These are phyloP conservation scores for Tridacna gigas DNA, from an alignment of 2,888 invertebrate species.

Conservation along the genomic window DNA sequence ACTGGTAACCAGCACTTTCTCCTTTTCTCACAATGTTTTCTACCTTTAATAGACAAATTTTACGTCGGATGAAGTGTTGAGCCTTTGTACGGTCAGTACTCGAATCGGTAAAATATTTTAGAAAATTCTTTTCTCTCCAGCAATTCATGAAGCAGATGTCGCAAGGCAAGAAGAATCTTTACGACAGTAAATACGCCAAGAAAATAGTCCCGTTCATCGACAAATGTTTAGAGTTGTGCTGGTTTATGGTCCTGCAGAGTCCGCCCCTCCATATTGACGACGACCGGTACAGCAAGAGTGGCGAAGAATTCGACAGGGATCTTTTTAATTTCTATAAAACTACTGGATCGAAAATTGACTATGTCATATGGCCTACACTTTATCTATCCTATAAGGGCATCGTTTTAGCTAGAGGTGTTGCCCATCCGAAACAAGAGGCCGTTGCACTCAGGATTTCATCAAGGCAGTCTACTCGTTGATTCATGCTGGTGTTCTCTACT, in stretches of 20 bases:
- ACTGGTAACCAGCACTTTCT: no score
- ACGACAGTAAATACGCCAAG: constrained; percentile 35
- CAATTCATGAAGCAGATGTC: constrained; percentile 61
- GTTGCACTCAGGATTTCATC: constrained; percentile 53
- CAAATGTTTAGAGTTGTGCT: constrained; percentile 56
- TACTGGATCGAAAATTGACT: constrained; percentile 52
- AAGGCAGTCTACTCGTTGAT: neutral
- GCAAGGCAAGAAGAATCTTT: constrained; percentile 28
- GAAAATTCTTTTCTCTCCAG: constrained; percentile 27
- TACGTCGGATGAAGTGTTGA: no score
- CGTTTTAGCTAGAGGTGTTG: constrained; percentile 46
- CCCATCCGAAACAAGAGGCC: constrained; percentile 58
- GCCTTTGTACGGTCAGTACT: no score
- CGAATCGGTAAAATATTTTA: no score
- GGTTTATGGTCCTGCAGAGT: constrained; percentile 57
- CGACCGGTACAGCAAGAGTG: constrained; percentile 18
- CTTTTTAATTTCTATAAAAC: constrained; percentile 44
- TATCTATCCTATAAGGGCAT: constrained; percentile 35
- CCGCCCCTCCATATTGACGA: constrained; percentile 47
- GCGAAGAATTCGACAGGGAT: constrained; percentile 55
- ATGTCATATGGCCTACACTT: constrained; percentile 56
- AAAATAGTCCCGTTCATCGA: constrained; percentile 50
- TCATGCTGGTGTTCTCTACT: neutral
- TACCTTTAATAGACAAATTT: no score
- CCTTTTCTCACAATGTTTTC: no score